A percentile compares a stretch with the other conserved stretches of the same genome.
These are phyloP conservation scores for Bucco capensis DNA, from an alignment of 2,113 vertebrate genomes.

Conservation along the genomic window DNA sequence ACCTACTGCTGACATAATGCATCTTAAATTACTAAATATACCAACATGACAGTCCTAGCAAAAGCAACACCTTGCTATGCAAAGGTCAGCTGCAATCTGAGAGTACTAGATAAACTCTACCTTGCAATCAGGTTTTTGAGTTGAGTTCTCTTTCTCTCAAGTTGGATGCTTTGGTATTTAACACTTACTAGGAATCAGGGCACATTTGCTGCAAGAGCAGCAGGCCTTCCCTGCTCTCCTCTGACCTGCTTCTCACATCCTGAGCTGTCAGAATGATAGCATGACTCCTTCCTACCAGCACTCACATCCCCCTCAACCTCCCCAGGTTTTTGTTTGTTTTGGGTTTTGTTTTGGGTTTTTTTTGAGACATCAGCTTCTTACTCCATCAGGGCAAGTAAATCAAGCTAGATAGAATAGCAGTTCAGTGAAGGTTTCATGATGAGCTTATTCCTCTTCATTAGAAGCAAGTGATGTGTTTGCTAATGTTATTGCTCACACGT, in stretches of 20 bases:
- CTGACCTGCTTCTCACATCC: neutral
- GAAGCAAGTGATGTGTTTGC: slow-evolving; percentile 49
- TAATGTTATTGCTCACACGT: slow-evolving; percentile 15
- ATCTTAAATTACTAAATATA: neutral
- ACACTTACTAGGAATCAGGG: neutral
- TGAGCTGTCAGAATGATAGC: neutral
- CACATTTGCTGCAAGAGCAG: neutral
- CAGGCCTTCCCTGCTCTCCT: neutral
- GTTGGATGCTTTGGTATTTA: neutral
- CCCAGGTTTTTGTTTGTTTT: no score
- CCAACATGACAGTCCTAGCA: neutral
- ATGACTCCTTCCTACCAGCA: neutral
- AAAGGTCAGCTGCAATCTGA: neutral
- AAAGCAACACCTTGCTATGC: neutral
- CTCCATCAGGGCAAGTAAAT: neutral
- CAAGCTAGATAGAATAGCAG: slow-evolving; percentile 20
- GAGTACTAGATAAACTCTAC: neutral
- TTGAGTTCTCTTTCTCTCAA: neutral
- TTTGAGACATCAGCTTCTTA: neutral
- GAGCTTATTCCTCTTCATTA: slow-evolving; percentile 56
- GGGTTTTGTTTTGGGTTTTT: no score
- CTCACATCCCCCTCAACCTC: accelerated
- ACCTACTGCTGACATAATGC: neutral
- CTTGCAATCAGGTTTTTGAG: neutral
- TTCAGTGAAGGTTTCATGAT: slow-evolving; percentile 37